Evolutionary conservation across 1,140 invertebrate species (phyloP).

Genomic region (Brachionus asplanchnoidis): DNA sequence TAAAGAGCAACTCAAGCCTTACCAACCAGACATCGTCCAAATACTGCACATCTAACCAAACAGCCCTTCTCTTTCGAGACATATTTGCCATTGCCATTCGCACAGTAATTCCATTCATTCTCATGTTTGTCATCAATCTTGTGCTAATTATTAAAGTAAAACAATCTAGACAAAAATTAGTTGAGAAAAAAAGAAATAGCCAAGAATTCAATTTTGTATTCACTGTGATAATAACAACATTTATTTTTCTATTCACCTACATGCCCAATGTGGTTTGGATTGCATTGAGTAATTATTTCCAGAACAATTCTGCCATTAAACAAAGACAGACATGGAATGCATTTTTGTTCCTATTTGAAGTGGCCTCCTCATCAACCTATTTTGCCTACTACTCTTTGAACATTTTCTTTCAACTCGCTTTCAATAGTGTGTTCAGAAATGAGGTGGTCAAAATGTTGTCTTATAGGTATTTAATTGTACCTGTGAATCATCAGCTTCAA

Average conservation of each 20-base stretch:
- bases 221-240: not conserved
- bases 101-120: not conserved
- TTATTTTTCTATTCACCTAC: not conserved
- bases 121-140: not conserved
- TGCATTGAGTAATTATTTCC: not conserved
- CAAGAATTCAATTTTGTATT: not conserved
- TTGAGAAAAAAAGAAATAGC: not conserved
- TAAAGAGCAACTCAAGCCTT: not conserved
- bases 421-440: not conserved
- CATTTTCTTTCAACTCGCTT: not conserved
- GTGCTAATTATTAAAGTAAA: not conserved
- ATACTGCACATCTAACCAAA: not conserved
- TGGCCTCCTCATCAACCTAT: not conserved
- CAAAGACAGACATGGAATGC: constrained; percentile 2
- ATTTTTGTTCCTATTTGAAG: not conserved
- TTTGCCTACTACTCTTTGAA: not conserved
- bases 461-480: not conserved
- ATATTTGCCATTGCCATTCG: constrained; percentile 11
- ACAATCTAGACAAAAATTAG: not conserved
- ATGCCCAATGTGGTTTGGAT: not conserved
- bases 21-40: not conserved
- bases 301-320: not conserved
- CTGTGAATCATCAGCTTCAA: not conserved
- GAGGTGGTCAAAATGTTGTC: not conserved
- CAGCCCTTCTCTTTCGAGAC: not conserved